Conservation (phyloP, 2,113 vertebrate genomes). For the Cephalopholis sonnerati region DNA sequence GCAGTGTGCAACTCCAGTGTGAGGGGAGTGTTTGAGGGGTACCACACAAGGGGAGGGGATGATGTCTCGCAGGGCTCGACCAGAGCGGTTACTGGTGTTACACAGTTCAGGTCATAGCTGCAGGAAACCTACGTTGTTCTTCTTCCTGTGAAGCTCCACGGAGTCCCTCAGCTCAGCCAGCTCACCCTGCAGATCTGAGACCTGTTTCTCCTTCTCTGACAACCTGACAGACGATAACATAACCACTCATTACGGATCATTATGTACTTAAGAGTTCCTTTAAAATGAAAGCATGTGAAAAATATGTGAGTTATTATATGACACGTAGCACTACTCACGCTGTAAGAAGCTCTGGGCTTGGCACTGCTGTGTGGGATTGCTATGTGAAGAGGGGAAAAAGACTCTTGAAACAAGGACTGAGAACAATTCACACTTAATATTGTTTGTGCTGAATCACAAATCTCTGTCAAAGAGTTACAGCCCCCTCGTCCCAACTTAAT, state of each 20-base stretch:
- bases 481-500: not conserved
- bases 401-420: not conserved
- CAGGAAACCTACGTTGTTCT: slow-evolving; percentile 94
- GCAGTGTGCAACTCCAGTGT: slow-evolving; percentile 41
- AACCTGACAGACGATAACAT: slow-evolving; percentile 81
- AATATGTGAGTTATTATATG: not conserved
- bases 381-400: slow-evolving; percentile 12
- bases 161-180: slow-evolving; percentile 88
- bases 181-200: slow-evolving; percentile 86
- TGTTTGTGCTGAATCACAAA: no score
- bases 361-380: slow-evolving; percentile 67
- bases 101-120: not conserved
- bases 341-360: slow-evolving; percentile 77
- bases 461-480: no score
- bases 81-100: not conserved
- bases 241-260: not conserved
- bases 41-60: slow-evolving; percentile 29
- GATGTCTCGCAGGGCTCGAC: slow-evolving; percentile 19
- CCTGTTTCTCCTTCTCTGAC: slow-evolving; percentile 88
- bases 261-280: not conserved
- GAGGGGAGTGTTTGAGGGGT: slow-evolving; percentile 26
- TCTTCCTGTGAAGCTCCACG: slow-evolving; percentile 94
- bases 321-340: slow-evolving; percentile 73
- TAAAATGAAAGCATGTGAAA: not conserved
- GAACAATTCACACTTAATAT: no score